Evolutionary conservation across 2,797 vertebrate genomes (phyloP).

Genomic region (Lindbergichthys nudifrons): DNA sequence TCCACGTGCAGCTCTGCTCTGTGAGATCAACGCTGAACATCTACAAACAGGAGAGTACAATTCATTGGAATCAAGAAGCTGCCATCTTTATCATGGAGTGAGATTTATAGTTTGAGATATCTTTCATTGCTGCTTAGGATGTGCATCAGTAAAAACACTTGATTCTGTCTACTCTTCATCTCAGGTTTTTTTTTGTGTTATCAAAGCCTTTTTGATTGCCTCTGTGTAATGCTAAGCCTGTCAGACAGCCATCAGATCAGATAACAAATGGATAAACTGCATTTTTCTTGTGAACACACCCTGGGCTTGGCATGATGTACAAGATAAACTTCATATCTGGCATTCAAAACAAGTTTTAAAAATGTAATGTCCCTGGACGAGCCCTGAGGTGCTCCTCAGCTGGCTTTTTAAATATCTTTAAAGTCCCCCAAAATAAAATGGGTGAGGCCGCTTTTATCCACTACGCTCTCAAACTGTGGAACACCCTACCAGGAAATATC

Average conservation of each 20-base stretch:
- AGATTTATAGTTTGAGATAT: not conserved
- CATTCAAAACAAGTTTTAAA: not conserved
- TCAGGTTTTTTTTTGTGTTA: too few species aligned
- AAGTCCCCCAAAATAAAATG: too few species aligned
- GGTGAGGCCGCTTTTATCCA: too few species aligned
- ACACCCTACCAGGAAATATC: too few species aligned
- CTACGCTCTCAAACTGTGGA: too few species aligned
- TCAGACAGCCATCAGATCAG: not conserved
- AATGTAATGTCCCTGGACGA: too few species aligned
- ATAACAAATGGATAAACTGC: constrained; percentile 2
- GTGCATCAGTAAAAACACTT: not conserved
- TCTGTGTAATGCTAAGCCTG: too few species aligned
- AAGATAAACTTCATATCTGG: not conserved
- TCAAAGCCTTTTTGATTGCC: too few species aligned
- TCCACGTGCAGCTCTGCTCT: constrained; percentile 86
- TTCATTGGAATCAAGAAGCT: not conserved
- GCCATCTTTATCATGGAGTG: not conserved
- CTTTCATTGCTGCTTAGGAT: too few species aligned
- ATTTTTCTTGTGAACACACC: not conserved
- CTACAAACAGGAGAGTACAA: constrained; percentile 72
- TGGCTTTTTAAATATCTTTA: too few species aligned
- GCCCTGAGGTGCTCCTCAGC: too few species aligned
- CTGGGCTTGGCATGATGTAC: not conserved
- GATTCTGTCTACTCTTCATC: too few species aligned
- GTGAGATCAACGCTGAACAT: constrained; percentile 91